A percentile compares a stretch with the other conserved stretches of the same genome.
These are phyloP conservation scores for Cichlasoma orientale DNA, from an alignment of 2,797 vertebrate species.

Conservation along the genomic window DNA sequence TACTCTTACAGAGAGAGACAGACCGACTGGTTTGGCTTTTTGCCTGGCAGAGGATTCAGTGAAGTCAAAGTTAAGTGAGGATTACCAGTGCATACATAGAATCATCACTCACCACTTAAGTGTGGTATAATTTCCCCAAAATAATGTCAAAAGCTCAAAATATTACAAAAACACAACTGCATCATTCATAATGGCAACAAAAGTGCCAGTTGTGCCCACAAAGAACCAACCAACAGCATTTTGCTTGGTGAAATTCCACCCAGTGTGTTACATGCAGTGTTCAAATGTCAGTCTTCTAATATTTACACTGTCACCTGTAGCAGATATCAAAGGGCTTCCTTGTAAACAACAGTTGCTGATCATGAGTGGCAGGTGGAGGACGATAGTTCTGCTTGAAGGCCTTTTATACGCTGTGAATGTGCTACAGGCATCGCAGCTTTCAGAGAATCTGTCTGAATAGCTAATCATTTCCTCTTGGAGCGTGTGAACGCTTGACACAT, in stretches of 20 bases:
- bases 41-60: background rate
- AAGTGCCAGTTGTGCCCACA: no score
- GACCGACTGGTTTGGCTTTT: background rate
- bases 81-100: background rate
- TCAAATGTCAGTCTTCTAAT: conserved; percentile 31
- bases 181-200: background rate
- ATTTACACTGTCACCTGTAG: conserved; percentile 43
- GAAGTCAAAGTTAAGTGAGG: background rate
- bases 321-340: conserved; percentile 42
- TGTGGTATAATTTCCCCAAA: background rate
- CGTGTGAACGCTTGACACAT: background rate
- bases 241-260: conserved; percentile 30
- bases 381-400: conserved; percentile 14
- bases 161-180: background rate
- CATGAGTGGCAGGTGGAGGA: conserved; percentile 31
- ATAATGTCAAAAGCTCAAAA: background rate
- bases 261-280: conserved; percentile 36
- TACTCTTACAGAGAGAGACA: background rate
- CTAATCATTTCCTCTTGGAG: background rate
- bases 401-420: conserved; percentile 3
- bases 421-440: background rate
- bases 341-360: conserved; percentile 62
- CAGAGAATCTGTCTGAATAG: conserved; percentile 2
- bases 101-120: background rate
- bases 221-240: no score